Percentiles rank a stretch among this genome's conserved stretches.
Conservation (phyloP, 92 coral and sea anemone genomes). For the Actinostola sp. region DNA sequence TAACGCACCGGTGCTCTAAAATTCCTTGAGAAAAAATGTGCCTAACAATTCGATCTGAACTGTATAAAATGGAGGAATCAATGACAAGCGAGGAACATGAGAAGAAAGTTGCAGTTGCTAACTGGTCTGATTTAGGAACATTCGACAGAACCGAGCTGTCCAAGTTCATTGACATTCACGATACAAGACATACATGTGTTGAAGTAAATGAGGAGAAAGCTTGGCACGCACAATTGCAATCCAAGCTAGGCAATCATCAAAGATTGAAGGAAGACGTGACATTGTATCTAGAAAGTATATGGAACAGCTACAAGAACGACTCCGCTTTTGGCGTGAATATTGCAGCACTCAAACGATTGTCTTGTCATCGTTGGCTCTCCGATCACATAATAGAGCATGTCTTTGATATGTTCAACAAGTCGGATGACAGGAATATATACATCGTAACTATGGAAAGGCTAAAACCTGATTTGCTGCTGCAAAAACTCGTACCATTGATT, state of each 20-base stretch:
- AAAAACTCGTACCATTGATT: background rate
- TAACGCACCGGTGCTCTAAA: background rate
- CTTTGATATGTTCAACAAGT: constrained; percentile 15
- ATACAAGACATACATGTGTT: background rate
- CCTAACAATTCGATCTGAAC: background rate
- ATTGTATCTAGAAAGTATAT: background rate
- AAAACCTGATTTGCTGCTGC: background rate
- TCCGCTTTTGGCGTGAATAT: background rate
- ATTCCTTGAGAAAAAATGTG: constrained; percentile 14
- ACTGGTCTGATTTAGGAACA: constrained; percentile 5
- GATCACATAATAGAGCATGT: constrained; percentile 9
- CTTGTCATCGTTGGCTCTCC: constrained; percentile 22
- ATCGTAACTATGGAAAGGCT: constrained; percentile 5
- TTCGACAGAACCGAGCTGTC: constrained; percentile 8
- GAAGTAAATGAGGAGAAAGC: constrained; percentile 21
- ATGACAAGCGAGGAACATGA: background rate
- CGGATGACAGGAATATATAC: constrained; percentile 1
- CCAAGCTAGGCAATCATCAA: background rate
- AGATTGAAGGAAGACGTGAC: background rate
- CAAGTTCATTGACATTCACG: constrained; percentile 14
- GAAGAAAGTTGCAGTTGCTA: constrained; percentile 4
- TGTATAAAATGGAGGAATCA: constrained; percentile 6
- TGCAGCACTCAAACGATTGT: background rate
- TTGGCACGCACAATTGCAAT: background rate
- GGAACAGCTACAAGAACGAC: background rate